Evolutionary conservation across 2,797 vertebrate species (phyloP).

Genomic region (Coccyzus lansbergi): DNA sequence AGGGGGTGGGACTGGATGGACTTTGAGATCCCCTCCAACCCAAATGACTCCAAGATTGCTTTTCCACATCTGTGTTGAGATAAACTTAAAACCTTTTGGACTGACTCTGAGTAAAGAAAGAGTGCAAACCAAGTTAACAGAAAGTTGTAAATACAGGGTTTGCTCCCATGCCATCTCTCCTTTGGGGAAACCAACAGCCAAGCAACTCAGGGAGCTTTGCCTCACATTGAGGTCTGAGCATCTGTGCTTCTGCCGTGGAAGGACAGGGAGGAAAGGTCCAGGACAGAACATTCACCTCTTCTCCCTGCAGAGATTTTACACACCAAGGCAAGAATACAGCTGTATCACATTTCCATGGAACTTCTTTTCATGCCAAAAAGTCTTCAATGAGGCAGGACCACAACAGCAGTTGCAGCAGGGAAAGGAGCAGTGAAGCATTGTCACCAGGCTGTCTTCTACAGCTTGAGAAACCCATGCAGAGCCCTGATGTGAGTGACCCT

Average conservation of each 20-base stretch:
- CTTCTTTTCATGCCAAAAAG: not conserved
- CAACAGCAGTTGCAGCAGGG: not conserved
- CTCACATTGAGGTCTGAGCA: not conserved
- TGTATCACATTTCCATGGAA: not conserved
- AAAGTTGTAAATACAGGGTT: not conserved
- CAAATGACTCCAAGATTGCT: not conserved
- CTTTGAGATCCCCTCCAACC: too few species aligned
- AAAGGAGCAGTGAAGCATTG: not conserved
- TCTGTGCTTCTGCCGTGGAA: rapidly evolving
- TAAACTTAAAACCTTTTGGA: not conserved
- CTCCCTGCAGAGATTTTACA: not conserved
- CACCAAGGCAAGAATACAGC: not conserved
- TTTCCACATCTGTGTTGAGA: not conserved
- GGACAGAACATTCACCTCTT: not conserved
- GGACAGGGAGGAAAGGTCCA: not conserved
- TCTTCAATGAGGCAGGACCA: not conserved
- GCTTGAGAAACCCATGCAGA: not conserved
- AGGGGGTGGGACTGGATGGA: too few species aligned
- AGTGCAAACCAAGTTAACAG: not conserved
- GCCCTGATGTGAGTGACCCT: rapidly evolving
- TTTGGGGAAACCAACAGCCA: not conserved
- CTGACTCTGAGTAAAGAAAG: not conserved
- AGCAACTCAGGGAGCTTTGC: not conserved
- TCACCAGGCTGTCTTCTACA: not conserved
- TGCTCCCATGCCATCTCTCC: rapidly evolving